Evolutionary conservation across 2,113 vertebrate species (phyloP).

Genomic region (Noctilio leporinus): DNA sequence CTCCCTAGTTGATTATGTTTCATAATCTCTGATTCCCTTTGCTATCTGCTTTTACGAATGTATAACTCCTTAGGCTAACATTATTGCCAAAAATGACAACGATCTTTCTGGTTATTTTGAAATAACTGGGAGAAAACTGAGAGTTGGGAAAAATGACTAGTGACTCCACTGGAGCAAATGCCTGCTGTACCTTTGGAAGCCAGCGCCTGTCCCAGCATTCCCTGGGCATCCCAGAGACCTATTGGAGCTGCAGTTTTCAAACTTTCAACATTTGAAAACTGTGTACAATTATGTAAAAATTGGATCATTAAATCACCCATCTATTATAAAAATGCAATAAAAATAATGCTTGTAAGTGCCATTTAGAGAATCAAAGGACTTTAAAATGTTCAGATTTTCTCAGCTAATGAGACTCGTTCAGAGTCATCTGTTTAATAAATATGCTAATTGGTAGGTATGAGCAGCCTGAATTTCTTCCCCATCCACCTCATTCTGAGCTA

Average conservation of each 20-base stretch:
- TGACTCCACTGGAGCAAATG: background rate
- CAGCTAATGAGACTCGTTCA: background rate
- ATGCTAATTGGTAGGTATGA: background rate
- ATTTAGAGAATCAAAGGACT: background rate
- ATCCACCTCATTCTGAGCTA: background rate
- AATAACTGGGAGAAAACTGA: background rate
- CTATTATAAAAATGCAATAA: background rate
- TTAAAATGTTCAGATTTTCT: background rate
- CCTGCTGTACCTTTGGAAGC: background rate
- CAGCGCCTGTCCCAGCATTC: constrained; percentile 19
- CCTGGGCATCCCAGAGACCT: background rate
- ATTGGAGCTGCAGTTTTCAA: background rate
- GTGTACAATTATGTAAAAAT: background rate
- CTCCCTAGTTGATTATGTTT: no score
- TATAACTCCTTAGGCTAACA: no score
- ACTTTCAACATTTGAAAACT: background rate
- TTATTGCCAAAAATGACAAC: background rate
- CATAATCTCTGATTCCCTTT: no score
- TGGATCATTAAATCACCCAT: background rate
- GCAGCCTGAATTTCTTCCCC: background rate
- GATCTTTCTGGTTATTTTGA: background rate
- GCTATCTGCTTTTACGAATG: no score
- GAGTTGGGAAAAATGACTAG: background rate
- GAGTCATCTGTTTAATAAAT: background rate
- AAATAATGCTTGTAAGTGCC: background rate